phyloP scores from a whole-genome alignment of 2,888 invertebrate genomes.

The Malthinus seriepunctatus region DNA sequence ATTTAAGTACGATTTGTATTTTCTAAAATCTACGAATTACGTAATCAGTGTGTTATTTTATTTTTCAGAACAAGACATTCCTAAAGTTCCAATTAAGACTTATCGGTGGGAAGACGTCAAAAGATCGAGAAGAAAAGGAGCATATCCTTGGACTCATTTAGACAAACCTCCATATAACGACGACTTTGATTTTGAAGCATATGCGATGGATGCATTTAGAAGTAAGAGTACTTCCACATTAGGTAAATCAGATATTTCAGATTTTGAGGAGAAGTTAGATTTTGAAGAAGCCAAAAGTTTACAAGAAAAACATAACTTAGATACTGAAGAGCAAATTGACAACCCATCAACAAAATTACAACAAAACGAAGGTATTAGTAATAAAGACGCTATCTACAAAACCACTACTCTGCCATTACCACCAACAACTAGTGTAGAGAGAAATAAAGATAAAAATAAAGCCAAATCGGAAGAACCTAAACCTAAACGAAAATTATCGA shows the following conservation, averaged over 20 bases:
- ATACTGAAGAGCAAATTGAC: slow-evolving; percentile 20
- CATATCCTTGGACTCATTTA: slow-evolving; percentile 81
- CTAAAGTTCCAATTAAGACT: slow-evolving; percentile 74
- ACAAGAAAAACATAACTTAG: slow-evolving; percentile 26
- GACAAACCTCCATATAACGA: slow-evolving; percentile 63
- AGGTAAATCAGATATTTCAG: slow-evolving; percentile 26
- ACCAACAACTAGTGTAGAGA: not conserved
- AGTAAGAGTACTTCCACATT: slow-evolving; percentile 38
- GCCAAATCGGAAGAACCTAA: slow-evolving; percentile 46
- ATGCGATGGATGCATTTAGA: slow-evolving; percentile 46
- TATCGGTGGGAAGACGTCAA: slow-evolving; percentile 82
- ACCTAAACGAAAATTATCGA: slow-evolving; percentile 42
- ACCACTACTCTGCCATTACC: not conserved
- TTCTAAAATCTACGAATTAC: not conserved
- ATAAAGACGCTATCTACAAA: not conserved
- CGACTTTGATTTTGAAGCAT: slow-evolving; percentile 51
- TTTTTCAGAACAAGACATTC: slow-evolving; percentile 51
- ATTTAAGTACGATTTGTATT: not conserved
- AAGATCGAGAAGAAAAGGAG: slow-evolving; percentile 70
- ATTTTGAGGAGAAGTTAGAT: slow-evolving; percentile 8
- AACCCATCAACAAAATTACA: not conserved
- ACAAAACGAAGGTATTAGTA: not conserved
- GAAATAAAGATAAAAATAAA: slow-evolving; percentile 28
- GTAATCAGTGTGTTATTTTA: not conserved
- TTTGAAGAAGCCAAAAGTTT: not conserved